Percentiles rank a stretch among this genome's conserved stretches.
phyloP scores from a whole-genome alignment of 2,113 vertebrate genomes.

The Saimiri boliviensis region DNA sequence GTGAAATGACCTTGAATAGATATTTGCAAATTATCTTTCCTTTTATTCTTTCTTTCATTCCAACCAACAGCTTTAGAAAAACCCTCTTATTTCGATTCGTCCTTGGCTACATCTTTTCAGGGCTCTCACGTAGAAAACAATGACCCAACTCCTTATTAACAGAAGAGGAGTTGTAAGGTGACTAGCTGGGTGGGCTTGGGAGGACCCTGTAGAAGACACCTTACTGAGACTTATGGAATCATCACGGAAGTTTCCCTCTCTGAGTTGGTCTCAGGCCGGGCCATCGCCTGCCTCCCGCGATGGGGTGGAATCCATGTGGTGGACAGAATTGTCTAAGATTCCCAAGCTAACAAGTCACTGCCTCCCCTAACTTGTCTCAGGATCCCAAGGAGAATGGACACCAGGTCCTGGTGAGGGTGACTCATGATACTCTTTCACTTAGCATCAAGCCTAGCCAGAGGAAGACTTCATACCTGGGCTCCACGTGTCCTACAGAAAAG shows the following conservation, averaged over 20 bases:
- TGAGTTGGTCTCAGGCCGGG: background rate
- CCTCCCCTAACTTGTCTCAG: background rate
- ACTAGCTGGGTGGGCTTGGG: background rate
- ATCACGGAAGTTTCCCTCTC: background rate
- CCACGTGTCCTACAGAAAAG: background rate
- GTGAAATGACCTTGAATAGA: background rate
- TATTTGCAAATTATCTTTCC: slow-evolving; percentile 35
- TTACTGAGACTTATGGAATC: background rate
- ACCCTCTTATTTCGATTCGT: background rate
- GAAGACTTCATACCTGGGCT: background rate
- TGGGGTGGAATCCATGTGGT: background rate
- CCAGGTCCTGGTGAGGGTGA: background rate
- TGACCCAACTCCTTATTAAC: background rate
- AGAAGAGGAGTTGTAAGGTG: background rate
- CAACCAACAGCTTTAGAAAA: background rate
- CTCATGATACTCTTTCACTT: background rate
- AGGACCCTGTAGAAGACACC: background rate
- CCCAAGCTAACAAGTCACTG: background rate
- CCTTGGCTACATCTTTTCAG: background rate
- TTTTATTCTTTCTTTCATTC: background rate
- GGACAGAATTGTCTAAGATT: background rate
- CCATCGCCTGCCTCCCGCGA: background rate
- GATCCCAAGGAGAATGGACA: background rate
- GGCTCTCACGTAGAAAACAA: background rate
- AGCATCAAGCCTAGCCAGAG: background rate